Evolutionary conservation across 2,888 invertebrate species (phyloP), one percentile per base, ranked within the genome.

Genomic region (Pyrrhia umbra): DNA sequence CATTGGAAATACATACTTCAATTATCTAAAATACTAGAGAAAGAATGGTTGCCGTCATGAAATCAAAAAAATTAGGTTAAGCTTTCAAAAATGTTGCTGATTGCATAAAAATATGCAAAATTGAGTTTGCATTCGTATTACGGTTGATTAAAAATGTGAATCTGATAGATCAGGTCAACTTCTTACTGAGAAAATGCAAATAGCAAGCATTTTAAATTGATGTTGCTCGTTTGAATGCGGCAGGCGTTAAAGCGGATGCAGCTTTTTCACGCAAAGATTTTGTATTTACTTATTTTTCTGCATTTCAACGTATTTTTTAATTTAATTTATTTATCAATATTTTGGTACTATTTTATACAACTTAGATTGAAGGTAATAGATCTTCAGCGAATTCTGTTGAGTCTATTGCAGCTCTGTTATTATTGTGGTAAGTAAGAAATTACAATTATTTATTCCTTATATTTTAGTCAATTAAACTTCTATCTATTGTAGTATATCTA

Each of bases 221-320:
- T 8, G 39, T 40, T 68, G 71, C 71, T 62, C 27, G 2, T n/a
- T 2, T 2, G 39, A 34, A 42, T 57, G 0, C 6, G 16, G 3
- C 6, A 71, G 71, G 71, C 75, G 75, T 40, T 34, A 9, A 27
- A 27, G 9, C n/a, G n/a, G n/a, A n/a, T n/a, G n/a, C n/a, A n/a
- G n/a, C n/a, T n/a, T n/a, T n/a, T n/a, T n/a, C n/a, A n/a, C n/a
- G n/a, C n/a, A n/a, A n/a, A n/a, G n/a, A n/a, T n/a, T n/a, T n/a
- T n/a, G n/a, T n/a, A n/a, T n/a, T n/a, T n/a, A n/a, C n/a, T n/a
- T n/a, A n/a, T n/a, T n/a, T n/a, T n/a, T n/a, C n/a, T n/a, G n/a
- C n/a, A n/a, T n/a, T n/a, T n/a, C n/a, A n/a, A n/a, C n/a, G n/a
- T n/a, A n/a, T n/a, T n/a, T n/a, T n/a, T n/a, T n/a, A n/a, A n/a